phyloP scores from a whole-genome alignment of 1,140 invertebrate species.

The Leucophenga varia region DNA sequence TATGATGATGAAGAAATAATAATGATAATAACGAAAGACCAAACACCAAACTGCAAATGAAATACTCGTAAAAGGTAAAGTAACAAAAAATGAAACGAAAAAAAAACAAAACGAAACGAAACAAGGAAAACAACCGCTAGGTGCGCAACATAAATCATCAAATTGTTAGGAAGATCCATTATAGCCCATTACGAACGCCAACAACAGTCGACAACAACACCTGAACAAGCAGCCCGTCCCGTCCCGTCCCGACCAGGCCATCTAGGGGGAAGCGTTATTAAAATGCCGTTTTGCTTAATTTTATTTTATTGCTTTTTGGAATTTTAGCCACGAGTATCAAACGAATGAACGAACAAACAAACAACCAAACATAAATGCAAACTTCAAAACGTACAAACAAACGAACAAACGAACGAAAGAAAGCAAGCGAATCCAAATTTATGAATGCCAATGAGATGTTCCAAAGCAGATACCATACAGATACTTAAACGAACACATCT shows the following conservation, averaged over 20 bases:
- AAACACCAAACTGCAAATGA: too few relatives aligned
- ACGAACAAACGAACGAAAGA: constrained; percentile 33
- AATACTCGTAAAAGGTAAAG: too few relatives aligned
- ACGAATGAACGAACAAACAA: constrained; percentile 16
- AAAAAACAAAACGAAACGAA: constrained; percentile 13
- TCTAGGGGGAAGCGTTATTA: constrained; percentile 39
- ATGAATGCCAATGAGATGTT: constrained; percentile 54
- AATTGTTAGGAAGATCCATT: constrained; percentile 55
- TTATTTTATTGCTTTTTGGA: constrained; percentile 51
- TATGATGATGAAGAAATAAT: too few relatives aligned
- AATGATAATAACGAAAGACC: too few relatives aligned
- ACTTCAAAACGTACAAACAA: too few relatives aligned
- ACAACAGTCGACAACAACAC: constrained; percentile 11
- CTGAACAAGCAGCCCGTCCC: constrained; percentile 10
- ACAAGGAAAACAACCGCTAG: constrained; percentile 37
- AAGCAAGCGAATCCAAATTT: constrained; percentile 47
- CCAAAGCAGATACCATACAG: constrained; percentile 24
- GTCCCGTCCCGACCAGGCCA: constrained; percentile 3
- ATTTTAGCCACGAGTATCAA: constrained; percentile 40
- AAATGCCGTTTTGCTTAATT: constrained; percentile 55
- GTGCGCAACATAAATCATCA: constrained; percentile 52
- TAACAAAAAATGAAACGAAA: background rate
- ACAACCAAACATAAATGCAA: too few relatives aligned
- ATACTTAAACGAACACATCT: constrained; percentile 1
- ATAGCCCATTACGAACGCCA: constrained; percentile 46